Conservation (phyloP, 2,888 invertebrate genomes). For the Urechis unicinctus region DNA sequence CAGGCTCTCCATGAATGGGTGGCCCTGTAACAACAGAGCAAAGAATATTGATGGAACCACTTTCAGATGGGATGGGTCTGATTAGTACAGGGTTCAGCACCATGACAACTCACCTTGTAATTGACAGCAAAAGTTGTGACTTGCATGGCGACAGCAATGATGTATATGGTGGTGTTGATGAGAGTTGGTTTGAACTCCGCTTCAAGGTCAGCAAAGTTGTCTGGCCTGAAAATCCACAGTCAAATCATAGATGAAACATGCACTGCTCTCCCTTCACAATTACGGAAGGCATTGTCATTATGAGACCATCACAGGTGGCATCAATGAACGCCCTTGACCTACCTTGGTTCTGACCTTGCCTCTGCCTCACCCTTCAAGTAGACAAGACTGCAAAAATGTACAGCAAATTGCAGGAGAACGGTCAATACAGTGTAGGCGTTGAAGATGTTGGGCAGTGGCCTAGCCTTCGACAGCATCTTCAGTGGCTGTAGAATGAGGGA, state of each 20-base stretch:
- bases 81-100: neutral
- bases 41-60: neutral
- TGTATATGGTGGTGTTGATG: conserved; percentile 95
- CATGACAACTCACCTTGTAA: conserved; percentile 70
- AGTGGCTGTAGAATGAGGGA: conserved; percentile 62
- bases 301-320: neutral
- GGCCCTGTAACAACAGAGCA: too few relatives aligned
- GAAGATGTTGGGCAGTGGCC: conserved; percentile 97
- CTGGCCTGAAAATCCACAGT: conserved; percentile 25
- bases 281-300: neutral
- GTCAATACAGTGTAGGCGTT: conserved; percentile 95
- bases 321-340: conserved; percentile 1
- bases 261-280: neutral
- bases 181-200: conserved; percentile 85
- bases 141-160: conserved; percentile 95
- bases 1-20: conserved; percentile 97
- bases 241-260: neutral
- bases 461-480: conserved; percentile 82
- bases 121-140: conserved; percentile 98
- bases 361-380: conserved; percentile 66
- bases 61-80: neutral
- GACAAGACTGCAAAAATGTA: conserved; percentile 86
- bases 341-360: conserved; percentile 58
- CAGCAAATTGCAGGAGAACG: conserved; percentile 86
- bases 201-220: conserved; percentile 57